Evolutionary conservation across 2,888 invertebrate species (phyloP).

Genomic region (Melipona bicolor): DNA sequence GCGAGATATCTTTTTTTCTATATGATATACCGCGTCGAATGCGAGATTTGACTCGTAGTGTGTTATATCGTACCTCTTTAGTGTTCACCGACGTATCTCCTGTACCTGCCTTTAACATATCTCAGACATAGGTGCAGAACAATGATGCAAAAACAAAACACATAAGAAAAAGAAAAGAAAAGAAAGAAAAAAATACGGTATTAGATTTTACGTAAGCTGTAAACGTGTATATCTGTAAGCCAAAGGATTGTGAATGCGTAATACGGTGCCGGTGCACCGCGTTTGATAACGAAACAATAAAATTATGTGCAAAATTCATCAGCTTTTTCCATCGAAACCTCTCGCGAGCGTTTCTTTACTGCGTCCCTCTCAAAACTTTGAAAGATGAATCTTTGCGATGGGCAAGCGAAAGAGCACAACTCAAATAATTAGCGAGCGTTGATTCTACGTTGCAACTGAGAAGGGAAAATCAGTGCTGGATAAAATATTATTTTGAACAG

Average conservation of each 20-base stretch:
- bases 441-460: too few relatives aligned
- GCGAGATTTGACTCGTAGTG: slow-evolving; percentile 39
- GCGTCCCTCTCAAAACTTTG: too few relatives aligned
- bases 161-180: too few relatives aligned
- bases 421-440: too few relatives aligned
- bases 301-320: slow-evolving; percentile 60
- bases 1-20: slow-evolving; percentile 29
- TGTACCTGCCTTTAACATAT: slow-evolving; percentile 71
- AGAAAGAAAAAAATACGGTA: slow-evolving; percentile 25
- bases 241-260: slow-evolving; percentile 71
- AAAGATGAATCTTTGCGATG: too few relatives aligned
- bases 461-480: too few relatives aligned
- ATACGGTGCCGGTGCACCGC: slow-evolving; percentile 60
- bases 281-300: slow-evolving; percentile 76
- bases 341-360: neutral
- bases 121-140: slow-evolving; percentile 67
- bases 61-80: slow-evolving; percentile 62
- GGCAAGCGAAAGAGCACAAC: too few relatives aligned
- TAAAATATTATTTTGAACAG: too few relatives aligned
- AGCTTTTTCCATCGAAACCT: neutral
- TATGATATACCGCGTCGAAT: slow-evolving; percentile 37
- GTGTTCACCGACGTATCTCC: slow-evolving; percentile 60
- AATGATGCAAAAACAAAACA: slow-evolving; percentile 13
- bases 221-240: slow-evolving; percentile 64
- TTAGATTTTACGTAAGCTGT: slow-evolving; percentile 66